Base-by-base conservation (phyloP, 37 sponge, comb jelly and placozoan species). In the Bolinopsis microptera region DNA sequence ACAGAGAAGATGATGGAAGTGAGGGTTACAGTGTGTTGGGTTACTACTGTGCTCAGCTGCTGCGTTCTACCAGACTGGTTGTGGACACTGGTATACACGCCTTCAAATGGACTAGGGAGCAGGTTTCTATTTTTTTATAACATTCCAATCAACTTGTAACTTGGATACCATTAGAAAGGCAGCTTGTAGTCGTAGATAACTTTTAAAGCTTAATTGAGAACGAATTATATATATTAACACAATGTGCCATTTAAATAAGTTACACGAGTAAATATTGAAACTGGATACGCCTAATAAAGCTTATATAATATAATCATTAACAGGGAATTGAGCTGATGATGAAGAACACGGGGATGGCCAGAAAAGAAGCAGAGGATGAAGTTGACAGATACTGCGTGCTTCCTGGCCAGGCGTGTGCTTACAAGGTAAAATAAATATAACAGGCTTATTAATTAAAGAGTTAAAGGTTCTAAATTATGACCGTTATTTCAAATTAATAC, bases 341-440 rank as follows among this genome's bases (percentile, higher is more conserved):
- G 40, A 39, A 41, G 41, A 41, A 39, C 35, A 86, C 90, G 1
- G 90, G 90, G 1, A 86, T 86, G 90, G 13, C 90, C 13, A 41
- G 61, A 24, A 39, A 41, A 48, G 90, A 86, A 41, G 90, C 90
- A n/a, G 90, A 86, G 30, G 90, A 86, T 40, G 90, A 86, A 25
- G 48, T 86, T 86, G 90, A 86, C 48, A 86, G 90, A 23, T 86
- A 86, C 48, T 86, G 90, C 24, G 90, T 86, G 0, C 61, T 86
- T 41, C 90, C 90, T 38, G 90, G 30, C 3, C 90, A 86, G 30
- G 90, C 90, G 0, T 86, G 90, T 40, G 16, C 48, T 34, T 86
- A 86, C 48, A 86, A 86, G 75, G 75, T 72, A 24, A n/a, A n/a
- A 67, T 22, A 13, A 22, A 67, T 67, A 22, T 22, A 67, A 22